These are phyloP conservation scores for Drosophila neotestacea DNA, from an alignment of 2,888 invertebrate species.

Conservation along the genomic window DNA sequence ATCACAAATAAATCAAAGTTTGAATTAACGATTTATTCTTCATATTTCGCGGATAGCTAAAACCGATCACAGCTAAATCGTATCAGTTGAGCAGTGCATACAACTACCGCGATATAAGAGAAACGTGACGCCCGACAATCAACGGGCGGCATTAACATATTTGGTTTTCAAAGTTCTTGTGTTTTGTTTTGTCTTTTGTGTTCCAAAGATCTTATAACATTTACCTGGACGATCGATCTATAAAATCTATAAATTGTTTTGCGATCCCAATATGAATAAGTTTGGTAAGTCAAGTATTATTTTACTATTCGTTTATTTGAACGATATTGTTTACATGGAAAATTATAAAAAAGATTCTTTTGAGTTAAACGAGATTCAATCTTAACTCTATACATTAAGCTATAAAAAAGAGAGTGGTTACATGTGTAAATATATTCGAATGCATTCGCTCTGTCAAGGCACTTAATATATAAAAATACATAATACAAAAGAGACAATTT, in stretches of 20 bases:
- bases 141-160: conserved; percentile 64
- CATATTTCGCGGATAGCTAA: conserved; percentile 67
- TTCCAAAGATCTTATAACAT: conserved; percentile 12
- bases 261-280: conserved; percentile 66
- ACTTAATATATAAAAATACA: conserved; percentile 52
- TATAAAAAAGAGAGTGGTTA: conserved; percentile 25
- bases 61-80: conserved; percentile 55
- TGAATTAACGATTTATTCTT: conserved; percentile 71
- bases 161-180: conserved; percentile 63
- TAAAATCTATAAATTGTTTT: conserved; percentile 2
- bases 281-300: conserved; percentile 60
- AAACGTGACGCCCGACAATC: conserved; percentile 59
- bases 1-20: conserved; percentile 75
- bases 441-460: conserved; percentile 42
- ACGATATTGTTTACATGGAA: conserved; percentile 34
- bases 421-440: conserved; percentile 24
- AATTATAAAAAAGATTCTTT: conserved; percentile 30
- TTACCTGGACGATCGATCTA: conserved; percentile 7
- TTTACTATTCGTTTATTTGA: conserved; percentile 40
- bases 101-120: conserved; percentile 53
- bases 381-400: conserved; percentile 50
- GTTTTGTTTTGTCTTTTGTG: conserved; percentile 61
- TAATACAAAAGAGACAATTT: conserved; percentile 44
- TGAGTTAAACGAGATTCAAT: conserved; percentile 17
- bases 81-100: conserved; percentile 45